Evolutionary conservation across 2,797 vertebrate species (phyloP), one percentile per base, ranked within the genome.

Genomic region (Borostomias antarcticus): DNA sequence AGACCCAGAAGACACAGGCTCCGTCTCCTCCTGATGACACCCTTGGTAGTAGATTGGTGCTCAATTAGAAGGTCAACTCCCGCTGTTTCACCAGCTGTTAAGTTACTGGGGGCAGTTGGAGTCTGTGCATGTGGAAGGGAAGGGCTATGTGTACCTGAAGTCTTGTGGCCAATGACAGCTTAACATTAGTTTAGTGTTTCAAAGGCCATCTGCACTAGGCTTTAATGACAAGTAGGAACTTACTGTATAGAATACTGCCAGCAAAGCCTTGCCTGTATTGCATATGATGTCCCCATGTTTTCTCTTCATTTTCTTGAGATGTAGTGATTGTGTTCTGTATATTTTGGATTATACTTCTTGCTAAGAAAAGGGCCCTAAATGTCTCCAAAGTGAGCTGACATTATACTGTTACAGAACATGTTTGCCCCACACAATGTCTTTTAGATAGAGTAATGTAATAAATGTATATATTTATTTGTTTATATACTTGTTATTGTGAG

Each of bases 381-480:
- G 35, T 68, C 65, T 48, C 53, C 23, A 68, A 72, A 58, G 28
- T 60, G 67, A 69, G 78, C 58, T 57, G 43, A 66, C 40, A 61
- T 70, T 62, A 73, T 26, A 6, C 45, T 61, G 37, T 77, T 70
- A 66, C 68, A 72, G 69, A 69, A 66, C 68, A 72, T 70, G 61
- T 77, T 62, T 73, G 58, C 72, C 62, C 62, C 62, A 66, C 66
- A 63, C 65, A 69, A 69, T 76, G 61, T 79, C 52, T 82, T 76
- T 78, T 50, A 75, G 58, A 75, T 80, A 73, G 13, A 70, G 71
- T n/a, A n/a, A n/a, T 83, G 11, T 78, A 73, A 79, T 85, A 75
- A 79, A 85, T 81, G 69, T 73, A 82, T 74, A 71, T 88, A 88
- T 86, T 86, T 78, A 72, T 76, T 76, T 87, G 78, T 88, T 83